Base-by-base conservation (phyloP, 2,888 invertebrate species). In the Invenusta paracnida region DNA sequence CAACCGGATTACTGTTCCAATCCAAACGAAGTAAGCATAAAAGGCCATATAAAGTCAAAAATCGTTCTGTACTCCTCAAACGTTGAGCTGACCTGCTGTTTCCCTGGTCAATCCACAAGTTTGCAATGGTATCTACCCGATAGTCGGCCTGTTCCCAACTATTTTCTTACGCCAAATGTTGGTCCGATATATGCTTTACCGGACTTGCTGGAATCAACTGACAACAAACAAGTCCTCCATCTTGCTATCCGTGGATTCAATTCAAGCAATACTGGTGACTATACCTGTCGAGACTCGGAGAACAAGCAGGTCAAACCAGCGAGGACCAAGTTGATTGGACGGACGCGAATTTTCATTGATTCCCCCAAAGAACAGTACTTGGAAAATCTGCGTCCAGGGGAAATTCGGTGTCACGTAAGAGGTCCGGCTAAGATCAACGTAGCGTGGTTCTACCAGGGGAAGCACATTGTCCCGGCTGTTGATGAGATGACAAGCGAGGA, bases 401-500 rank as follows among this genome's bases (percentile, higher is more conserved):
- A 84, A 29, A 84, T 84, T 81, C 27, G 73, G n/a, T 84, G 84
- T 67, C 73, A 27, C 1, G 28, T 73, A 28, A 66, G 84, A 67
- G 84, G 84, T 28, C 84, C 66, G 2, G 67, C 84, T 2, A 84
- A 30, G 73, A 84, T 84, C 27, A 67, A 84, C 67, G 73, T 84
- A 28, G 67, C 28, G 11, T 84, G 84, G 84, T 84, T 84, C 73
- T 84, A 1, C 67, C 67, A 84, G 31, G 84, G 67, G 0, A 67
- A 84, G 31, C 84, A 66, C 73, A 67, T 84, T 13, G 27, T 67
- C 0, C 27, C 73, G 0, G 67, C 66, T 1, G 5, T 23, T 73
- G 73, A 73, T 73, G 25, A 23, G 2, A 23, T 13, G 2, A 73
- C 2, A 73, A 73, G 73, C 25, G 2, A 73, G 73, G 73, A 84